phyloP scores from a whole-genome alignment of 1,140 invertebrate genomes.

The Nebria ingens region DNA sequence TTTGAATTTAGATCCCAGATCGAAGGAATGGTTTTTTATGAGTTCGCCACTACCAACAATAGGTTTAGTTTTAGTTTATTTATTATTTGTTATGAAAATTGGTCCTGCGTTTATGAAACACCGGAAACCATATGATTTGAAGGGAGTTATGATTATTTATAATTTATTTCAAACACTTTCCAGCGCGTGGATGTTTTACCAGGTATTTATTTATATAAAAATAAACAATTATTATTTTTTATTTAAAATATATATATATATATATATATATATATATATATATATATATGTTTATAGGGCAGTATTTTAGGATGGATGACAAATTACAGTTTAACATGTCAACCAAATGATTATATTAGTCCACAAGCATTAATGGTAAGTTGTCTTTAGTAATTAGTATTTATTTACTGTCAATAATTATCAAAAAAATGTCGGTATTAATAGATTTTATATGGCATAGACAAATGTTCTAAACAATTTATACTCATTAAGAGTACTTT shows the following conservation, averaged over 20 bases:
- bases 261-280: no score
- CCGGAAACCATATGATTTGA: not conserved
- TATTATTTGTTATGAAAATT: not conserved
- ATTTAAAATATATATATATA: no score
- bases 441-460: no score
- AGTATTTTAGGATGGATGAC: constrained; percentile 66
- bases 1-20: not conserved
- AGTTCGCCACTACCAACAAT: not conserved
- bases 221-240: not conserved
- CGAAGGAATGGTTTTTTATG: not conserved
- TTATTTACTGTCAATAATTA: not conserved
- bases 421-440: no score
- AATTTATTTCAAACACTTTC: not conserved
- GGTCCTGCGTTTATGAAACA: not conserved
- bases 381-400: constrained; percentile 19
- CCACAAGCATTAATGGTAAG: constrained; percentile 75
- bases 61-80: not conserved
- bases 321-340: constrained; percentile 84
- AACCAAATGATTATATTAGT: constrained; percentile 83
- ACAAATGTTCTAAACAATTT: no score
- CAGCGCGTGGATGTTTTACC: not conserved
- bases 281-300: constrained; percentile 39
- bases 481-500: no score
- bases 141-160: not conserved
- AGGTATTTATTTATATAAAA: not conserved